Evolutionary conservation across 2,888 invertebrate species (phyloP), one percentile per base, ranked within the genome.

Genomic region (Nymphalis urticae): DNA sequence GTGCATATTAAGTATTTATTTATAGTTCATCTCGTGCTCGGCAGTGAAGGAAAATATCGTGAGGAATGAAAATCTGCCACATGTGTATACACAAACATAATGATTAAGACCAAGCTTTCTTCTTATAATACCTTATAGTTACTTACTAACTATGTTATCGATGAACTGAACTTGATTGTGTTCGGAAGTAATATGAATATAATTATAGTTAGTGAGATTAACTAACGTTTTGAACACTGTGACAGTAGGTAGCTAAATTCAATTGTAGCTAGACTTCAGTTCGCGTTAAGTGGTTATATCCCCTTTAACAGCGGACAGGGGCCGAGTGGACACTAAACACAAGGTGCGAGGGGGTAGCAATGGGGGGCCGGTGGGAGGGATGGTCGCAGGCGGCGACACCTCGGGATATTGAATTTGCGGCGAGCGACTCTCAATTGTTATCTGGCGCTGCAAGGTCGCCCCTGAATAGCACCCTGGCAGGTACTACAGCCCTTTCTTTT

Each of bases 391-490:
- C 79, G 82, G 80, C 82, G 86, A 87, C 89, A 90, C 90, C 90
- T 90, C 89, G 85, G 88, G 88, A 89, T 90, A 92, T 92, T 92
- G 91, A 90, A 91, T 91, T 90, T 90, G 91, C 83, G 85, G 85
- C 84, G 85, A 84, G 82, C 84, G 85, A 83, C 82, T 85, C 88
- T 85, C 91, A 88, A 89, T 91, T 92, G 91, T 91, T 91, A 90
- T 91, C 90, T 85, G 86, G 78, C 85, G 82, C 82, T 89, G 90
- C 91, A 91, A 91, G 90, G 91, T 90, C 89, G 87, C 78, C 81
- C 81, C 81, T 79, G 79, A 83, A 58, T 75, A 79, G 81, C 82
- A 64, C 81, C 82, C 79, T 73, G 79, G 80, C 90, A 90, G 90
- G 89, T 90, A 88, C 85, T 80, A 78, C 79, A 77, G 80, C 86